Evolutionary conservation across 23 tunicate species (phyloP).

Genomic region (Clavelina lepadiformis): DNA sequence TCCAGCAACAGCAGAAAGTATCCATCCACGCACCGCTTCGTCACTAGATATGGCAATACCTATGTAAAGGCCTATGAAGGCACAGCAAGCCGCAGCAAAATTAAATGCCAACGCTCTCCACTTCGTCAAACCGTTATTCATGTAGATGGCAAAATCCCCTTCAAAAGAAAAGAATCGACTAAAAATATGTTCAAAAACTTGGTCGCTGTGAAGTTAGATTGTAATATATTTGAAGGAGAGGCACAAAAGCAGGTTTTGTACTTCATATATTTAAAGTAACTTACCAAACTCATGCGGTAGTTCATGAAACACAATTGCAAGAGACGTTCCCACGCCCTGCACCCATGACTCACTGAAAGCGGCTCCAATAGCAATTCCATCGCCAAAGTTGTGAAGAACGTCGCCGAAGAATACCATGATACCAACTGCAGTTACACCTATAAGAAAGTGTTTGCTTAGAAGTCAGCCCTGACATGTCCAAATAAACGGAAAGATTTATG

Average conservation of each 20-base stretch:
- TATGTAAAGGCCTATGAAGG: constrained; percentile 71
- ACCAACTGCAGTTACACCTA: constrained; percentile 57
- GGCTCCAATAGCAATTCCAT: constrained; percentile 94
- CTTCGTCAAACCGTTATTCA: constrained; percentile 63
- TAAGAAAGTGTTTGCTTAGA: not conserved
- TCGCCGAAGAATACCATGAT: constrained; percentile 81
- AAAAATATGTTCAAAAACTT: not conserved
- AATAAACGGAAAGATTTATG: too few relatives aligned
- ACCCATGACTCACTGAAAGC: constrained; percentile 66
- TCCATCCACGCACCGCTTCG: constrained; percentile 49
- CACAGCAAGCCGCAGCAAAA: constrained; percentile 75
- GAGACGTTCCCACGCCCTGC: constrained; percentile 74
- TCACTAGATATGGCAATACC: constrained; percentile 56
- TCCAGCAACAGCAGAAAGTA: constrained; percentile 77
- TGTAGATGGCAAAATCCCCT: constrained; percentile 95
- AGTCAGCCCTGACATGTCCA: too few relatives aligned
- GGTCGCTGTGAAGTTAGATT: not conserved
- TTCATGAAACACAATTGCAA: constrained; percentile 93
- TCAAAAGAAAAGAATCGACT: not conserved
- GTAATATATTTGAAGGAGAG: not conserved
- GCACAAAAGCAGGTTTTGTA: not conserved
- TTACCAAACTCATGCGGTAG: constrained; percentile 97
- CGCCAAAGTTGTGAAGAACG: constrained; percentile 84
- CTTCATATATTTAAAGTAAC: not conserved
- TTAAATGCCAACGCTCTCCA: constrained; percentile 70